These are phyloP conservation scores for Ageneiosus marmoratus DNA, from an alignment of 2,113 vertebrate genomes.

Conservation along the genomic window DNA sequence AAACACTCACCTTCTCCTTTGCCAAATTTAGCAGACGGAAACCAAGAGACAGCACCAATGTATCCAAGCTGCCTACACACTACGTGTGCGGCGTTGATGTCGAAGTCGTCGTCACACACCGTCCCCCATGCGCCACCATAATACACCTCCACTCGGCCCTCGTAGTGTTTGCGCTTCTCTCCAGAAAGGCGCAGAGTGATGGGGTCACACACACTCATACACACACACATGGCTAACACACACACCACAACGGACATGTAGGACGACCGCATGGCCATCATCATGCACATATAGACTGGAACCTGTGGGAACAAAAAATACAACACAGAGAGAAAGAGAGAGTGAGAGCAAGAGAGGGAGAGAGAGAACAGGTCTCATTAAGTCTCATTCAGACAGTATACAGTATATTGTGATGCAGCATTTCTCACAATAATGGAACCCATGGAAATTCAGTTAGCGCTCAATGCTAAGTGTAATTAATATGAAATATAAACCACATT, in stretches of 20 bases:
- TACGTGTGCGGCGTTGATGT: slow-evolving; percentile 83
- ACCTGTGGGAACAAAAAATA: slow-evolving; percentile 13
- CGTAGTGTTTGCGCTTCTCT: slow-evolving; percentile 85
- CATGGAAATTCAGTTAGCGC: not conserved
- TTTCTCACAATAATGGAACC: not conserved
- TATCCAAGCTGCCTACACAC: slow-evolving; percentile 88
- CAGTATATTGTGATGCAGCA: not conserved
- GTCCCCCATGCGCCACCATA: slow-evolving; percentile 90
- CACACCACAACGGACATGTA: slow-evolving; percentile 37
- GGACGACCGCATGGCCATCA: slow-evolving; percentile 43
- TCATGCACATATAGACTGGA: slow-evolving; percentile 37
- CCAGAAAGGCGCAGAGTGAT: slow-evolving; percentile 88
- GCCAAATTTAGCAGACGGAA: slow-evolving; percentile 83
- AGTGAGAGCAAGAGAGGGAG: not conserved
- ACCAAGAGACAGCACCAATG: slow-evolving; percentile 82
- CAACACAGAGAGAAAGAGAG: not conserved
- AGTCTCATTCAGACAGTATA: not conserved
- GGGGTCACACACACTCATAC: slow-evolving; percentile 17
- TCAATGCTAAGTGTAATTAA: not conserved
- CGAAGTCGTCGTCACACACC: slow-evolving; percentile 93
- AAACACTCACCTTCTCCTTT: slow-evolving; percentile 82
- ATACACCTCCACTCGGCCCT: slow-evolving; percentile 89
- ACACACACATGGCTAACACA: slow-evolving; percentile 40
- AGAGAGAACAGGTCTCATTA: not conserved
- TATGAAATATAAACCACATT: not conserved